Conservation (phyloP, 1,140 invertebrate species). For the Drosophila parvula region DNA sequence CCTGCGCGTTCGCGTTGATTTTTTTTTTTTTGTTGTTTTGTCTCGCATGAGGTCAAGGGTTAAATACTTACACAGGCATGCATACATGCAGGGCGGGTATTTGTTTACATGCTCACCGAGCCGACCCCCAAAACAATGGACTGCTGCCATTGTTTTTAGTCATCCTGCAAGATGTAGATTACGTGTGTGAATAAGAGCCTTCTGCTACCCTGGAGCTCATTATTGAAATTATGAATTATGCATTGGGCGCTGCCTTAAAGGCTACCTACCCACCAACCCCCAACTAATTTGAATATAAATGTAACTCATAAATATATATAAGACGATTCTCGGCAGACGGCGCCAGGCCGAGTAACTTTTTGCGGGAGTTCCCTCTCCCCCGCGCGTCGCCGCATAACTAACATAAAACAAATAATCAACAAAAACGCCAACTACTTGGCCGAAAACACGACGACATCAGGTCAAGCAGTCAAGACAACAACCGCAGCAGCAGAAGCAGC, state of each 20-base stretch:
- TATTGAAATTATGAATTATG: constrained; percentile 73
- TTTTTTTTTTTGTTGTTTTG: constrained; percentile 14
- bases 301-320: constrained; percentile 59
- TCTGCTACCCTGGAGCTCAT: constrained; percentile 50
- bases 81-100: constrained; percentile 37
- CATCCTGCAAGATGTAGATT: constrained; percentile 28
- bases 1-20: neutral
- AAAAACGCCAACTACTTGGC: constrained; percentile 53
- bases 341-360: constrained; percentile 50
- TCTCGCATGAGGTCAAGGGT: constrained; percentile 67
- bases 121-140: constrained; percentile 53
- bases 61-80: constrained; percentile 41
- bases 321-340: constrained; percentile 34
- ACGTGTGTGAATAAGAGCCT: constrained; percentile 22
- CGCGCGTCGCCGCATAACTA: constrained; percentile 31
- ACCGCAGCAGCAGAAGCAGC: constrained; percentile 33
- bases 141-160: constrained; percentile 54
- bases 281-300: constrained; percentile 64
- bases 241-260: constrained; percentile 15
- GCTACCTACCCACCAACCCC: neutral
- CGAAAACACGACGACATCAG: constrained; percentile 49
- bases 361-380: too few relatives aligned
- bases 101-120: constrained; percentile 57
- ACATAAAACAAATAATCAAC: constrained; percentile 53
- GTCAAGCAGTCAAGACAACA: constrained; percentile 56